phyloP scores from a whole-genome alignment of 2,888 invertebrate species.

The Hemicrepidius hirtus region DNA sequence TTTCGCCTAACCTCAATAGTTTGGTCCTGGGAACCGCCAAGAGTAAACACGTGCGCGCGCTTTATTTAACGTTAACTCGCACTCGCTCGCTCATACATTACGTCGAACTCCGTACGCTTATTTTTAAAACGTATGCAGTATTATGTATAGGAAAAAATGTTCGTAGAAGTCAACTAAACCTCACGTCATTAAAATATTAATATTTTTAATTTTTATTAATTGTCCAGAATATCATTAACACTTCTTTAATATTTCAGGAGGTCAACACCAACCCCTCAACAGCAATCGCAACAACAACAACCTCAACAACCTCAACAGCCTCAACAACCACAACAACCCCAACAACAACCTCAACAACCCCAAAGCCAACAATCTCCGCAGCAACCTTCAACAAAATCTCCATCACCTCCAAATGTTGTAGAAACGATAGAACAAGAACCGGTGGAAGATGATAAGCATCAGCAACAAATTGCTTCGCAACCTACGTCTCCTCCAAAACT shows the following conservation, averaged over 20 bases:
- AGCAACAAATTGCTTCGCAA: constrained; percentile 41
- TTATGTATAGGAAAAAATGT: no score
- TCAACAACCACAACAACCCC: constrained; percentile 67
- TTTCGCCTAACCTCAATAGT: no score
- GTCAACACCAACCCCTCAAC: constrained; percentile 62
- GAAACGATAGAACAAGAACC: constrained; percentile 50
- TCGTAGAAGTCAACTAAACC: no score
- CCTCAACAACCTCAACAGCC: constrained; percentile 66
- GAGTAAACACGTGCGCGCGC: no score
- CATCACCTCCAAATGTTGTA: constrained; percentile 39
- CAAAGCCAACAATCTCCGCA: constrained; percentile 64
- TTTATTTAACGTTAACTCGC: no score
- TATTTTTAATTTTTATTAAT: no score
- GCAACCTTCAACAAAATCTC: constrained; percentile 38
- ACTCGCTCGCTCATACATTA: no score
- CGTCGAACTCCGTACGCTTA: no score
- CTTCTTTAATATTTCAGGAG: constrained; percentile 60
- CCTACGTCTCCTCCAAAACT: constrained; percentile 53
- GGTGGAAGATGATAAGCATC: constrained; percentile 32
- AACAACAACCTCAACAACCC: constrained; percentile 55
- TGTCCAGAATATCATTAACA: no score
- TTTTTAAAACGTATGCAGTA: no score
- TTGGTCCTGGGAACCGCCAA: no score
- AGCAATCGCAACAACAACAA: constrained; percentile 49
- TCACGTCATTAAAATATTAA: no score